These are phyloP conservation scores for Colius striatus DNA, from an alignment of 2,113 vertebrate genomes.

Conservation along the genomic window DNA sequence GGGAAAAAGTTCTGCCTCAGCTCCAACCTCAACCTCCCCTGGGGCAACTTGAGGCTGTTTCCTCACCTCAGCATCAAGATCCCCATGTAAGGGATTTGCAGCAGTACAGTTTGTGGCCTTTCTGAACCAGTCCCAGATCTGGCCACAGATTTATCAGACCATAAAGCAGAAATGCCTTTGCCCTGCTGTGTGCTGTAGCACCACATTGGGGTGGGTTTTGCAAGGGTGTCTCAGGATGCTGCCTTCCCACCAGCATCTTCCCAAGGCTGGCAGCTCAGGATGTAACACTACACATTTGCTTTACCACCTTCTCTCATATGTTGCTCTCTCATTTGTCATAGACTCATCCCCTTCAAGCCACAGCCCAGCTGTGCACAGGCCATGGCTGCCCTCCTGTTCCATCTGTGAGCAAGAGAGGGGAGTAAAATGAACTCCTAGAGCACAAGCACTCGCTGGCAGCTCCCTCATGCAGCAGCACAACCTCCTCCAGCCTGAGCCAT, in stretches of 20 bases:
- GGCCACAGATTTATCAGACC: neutral
- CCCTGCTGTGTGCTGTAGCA: neutral
- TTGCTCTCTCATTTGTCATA: neutral
- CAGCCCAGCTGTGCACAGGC: neutral
- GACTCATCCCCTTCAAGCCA: neutral
- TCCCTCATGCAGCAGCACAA: neutral
- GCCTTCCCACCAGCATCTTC: neutral
- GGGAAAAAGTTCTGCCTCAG: no score
- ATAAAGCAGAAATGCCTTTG: neutral
- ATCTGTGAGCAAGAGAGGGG: neutral
- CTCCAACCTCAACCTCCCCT: no score
- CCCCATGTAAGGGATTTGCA: neutral
- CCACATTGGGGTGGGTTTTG: neutral
- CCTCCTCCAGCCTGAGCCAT: neutral
- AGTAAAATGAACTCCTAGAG: neutral
- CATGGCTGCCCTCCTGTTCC: accelerated
- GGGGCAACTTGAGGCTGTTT: no score
- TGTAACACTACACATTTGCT: accelerated
- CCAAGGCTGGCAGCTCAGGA: neutral
- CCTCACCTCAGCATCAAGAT: neutral
- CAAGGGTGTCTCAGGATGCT: neutral
- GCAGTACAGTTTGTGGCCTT: neutral
- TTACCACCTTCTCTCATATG: neutral
- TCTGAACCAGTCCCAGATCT: neutral
- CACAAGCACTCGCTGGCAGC: accelerated